Evolutionary conservation across 2,797 vertebrate genomes (phyloP), one percentile per base, ranked within the genome.

Genomic region (Peromyscus eremicus): DNA sequence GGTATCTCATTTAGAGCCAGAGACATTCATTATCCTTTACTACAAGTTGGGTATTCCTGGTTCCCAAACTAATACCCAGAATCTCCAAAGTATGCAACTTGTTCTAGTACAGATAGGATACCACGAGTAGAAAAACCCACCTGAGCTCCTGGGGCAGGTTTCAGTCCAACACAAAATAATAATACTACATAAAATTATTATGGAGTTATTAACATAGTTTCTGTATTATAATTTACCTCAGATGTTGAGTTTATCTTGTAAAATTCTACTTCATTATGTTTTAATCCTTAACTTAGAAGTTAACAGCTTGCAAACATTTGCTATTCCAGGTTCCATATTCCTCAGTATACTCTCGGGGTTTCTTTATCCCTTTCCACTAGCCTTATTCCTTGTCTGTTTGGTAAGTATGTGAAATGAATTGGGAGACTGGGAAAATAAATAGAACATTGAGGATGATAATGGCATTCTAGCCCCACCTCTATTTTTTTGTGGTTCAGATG

Each of bases 281-380:
- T 96, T 97, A 96, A 81, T 98, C 98, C 99, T 99, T 99, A 98
- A 99, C 98, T 40, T 88, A 91, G 79, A 96, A 89, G 55, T 49
- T 76, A 71, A 97, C 98, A 99, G 99, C 98, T 99, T 99, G 97
- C 99, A 99, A 98, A 99, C 99, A 0, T 99, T 99, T 99, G 99
- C 99, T 60, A 99, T 99, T 96, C 99, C 99, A n/a, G 99, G 99
- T 87, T 99, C 99, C 57, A 99, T 99, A 98, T 99, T 99, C 98
- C 99, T 99, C 97, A 99, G 99, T 98, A 99, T 99, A 98, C 99
- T 99, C 96, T 99, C 99, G 89, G 99, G 99, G 46, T 99, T 99
- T 98, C 99, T 99, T 92, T 99, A 99, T 97, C 99, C 99, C 82
- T 99, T 99, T 96, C 99, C 99, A 0, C 95, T 99, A 98, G 99